These are phyloP conservation scores for Adelphocoris suturalis DNA, from an alignment of 2,888 invertebrate genomes.

Conservation along the genomic window DNA sequence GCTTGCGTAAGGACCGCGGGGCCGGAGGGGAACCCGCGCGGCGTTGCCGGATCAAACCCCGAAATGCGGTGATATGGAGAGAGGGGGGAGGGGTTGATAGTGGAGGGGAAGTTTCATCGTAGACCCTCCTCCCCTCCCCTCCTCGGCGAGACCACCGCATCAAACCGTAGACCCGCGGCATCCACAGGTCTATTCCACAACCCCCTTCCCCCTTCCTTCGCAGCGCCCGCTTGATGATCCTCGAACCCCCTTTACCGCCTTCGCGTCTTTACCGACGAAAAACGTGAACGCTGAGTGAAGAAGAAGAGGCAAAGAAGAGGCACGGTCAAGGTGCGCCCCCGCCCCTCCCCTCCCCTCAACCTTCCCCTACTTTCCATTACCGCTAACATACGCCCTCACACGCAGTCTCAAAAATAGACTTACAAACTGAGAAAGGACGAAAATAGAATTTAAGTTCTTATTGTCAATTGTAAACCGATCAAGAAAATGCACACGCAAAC, in stretches of 20 bases:
- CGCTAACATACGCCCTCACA: background rate
- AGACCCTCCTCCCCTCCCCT: background rate
- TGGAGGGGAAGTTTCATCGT: constrained; percentile 38
- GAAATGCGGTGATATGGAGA: background rate
- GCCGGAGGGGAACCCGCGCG: constrained; percentile 18
- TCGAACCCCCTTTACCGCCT: background rate
- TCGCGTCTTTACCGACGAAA: constrained; percentile 1
- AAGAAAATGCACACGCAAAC: too few species aligned
- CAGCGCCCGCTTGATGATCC: background rate
- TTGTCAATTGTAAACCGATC: too few species aligned
- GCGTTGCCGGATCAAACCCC: constrained; percentile 37
- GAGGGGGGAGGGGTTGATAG: background rate
- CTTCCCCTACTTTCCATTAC: too few species aligned
- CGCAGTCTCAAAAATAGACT: background rate
- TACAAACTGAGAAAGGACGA: background rate
- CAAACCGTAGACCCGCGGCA: background rate
- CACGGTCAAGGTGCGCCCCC: constrained; percentile 56
- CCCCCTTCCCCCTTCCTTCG: background rate
- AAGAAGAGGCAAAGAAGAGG: background rate
- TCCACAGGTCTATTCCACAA: background rate
- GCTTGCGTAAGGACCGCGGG: constrained; percentile 73
- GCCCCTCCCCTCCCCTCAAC: too few species aligned
- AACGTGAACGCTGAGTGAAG: background rate
- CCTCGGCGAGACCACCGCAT: too few species aligned
- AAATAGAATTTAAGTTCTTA: background rate